These are phyloP conservation scores for Galagoides demidoff DNA, from an alignment of 2,797 vertebrate species.

Conservation along the genomic window DNA sequence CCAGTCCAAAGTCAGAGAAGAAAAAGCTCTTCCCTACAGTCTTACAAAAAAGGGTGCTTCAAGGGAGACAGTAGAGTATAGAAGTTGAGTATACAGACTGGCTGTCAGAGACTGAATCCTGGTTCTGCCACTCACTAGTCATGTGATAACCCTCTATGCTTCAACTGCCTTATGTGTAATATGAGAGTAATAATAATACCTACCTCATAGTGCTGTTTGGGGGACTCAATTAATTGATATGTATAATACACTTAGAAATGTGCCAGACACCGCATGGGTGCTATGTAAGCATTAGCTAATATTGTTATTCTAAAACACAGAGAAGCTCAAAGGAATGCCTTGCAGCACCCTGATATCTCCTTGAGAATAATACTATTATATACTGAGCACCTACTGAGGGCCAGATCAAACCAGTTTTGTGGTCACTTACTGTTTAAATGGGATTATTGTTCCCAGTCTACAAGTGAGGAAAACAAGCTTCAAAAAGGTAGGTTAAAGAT, in stretches of 20 bases:
- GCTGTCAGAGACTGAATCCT: not conserved
- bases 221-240: not conserved
- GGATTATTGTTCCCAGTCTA: constrained; percentile 6
- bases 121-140: not conserved
- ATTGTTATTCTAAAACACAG: not conserved
- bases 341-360: not conserved
- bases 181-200: not conserved
- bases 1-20: not conserved
- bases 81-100: not conserved
- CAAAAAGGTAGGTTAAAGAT: not conserved
- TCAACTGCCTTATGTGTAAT: not conserved
- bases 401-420: constrained; percentile 23
- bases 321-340: not conserved
- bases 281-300: constrained; percentile 17
- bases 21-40: not conserved
- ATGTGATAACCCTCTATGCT: not conserved
- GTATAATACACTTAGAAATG: constrained; percentile 48
- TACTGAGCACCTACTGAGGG: not conserved
- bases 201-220: not conserved
- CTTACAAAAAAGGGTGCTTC: not conserved
- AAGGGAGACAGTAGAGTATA: not conserved
- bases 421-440: not conserved
- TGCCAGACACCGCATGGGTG: not conserved
- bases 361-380: not conserved
- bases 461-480: constrained; percentile 7